Conservation (phyloP, 2,113 vertebrate species). For the Pithys albifrons region DNA sequence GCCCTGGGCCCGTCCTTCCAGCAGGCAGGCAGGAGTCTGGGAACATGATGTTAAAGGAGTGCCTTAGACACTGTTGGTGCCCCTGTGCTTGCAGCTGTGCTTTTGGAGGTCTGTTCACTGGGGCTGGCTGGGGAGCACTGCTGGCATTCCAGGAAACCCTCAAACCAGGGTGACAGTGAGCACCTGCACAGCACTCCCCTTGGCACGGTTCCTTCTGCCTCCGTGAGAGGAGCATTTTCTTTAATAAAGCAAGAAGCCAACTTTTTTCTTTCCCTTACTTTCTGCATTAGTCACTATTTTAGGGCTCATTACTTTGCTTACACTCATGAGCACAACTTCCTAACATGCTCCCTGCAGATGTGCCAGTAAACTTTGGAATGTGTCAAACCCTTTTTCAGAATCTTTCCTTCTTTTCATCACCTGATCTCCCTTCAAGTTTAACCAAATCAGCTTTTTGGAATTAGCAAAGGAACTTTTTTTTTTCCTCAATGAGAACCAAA, state of each 20-base stretch:
- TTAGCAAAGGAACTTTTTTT: background rate
- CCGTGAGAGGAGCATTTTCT: background rate
- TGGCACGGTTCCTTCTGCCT: background rate
- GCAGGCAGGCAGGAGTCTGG: background rate
- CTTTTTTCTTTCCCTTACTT: accelerated
- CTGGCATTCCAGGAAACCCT: background rate
- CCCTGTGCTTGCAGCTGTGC: background rate
- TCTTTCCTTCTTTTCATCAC: background rate
- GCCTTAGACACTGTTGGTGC: background rate
- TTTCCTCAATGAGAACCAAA: background rate
- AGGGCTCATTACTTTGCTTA: background rate
- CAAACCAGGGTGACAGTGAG: background rate
- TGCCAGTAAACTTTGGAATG: background rate
- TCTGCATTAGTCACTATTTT: background rate
- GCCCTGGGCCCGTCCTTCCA: background rate
- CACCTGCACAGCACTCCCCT: background rate
- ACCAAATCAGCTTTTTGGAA: background rate
- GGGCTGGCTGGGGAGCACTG: background rate
- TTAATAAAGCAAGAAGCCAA: background rate
- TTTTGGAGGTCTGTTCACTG: background rate
- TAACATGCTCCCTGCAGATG: background rate
- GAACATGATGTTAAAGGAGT: background rate
- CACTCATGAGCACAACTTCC: background rate
- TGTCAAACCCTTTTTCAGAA: background rate
- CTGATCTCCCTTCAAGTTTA: background rate